Evolutionary conservation across 2,113 vertebrate species (phyloP).

Genomic region (Ammodytes marinus): DNA sequence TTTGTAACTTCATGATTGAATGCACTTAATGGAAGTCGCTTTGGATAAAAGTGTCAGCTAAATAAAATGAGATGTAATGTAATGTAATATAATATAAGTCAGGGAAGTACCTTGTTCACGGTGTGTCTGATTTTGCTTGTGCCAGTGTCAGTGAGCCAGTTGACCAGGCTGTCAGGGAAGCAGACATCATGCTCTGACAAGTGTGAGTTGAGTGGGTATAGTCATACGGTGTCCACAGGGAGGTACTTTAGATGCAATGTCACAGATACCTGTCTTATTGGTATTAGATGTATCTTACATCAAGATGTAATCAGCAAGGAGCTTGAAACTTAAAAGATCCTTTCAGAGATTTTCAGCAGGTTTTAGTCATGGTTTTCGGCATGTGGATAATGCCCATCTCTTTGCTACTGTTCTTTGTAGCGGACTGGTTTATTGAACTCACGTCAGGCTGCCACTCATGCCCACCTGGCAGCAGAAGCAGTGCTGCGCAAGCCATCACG

Average conservation of each 20-base stretch:
- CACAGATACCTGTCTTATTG: not conserved
- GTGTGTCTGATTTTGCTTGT: conserved; percentile 27
- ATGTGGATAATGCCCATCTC: conserved; percentile 56
- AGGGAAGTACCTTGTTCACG: conserved; percentile 45
- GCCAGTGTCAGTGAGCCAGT: conserved; percentile 47
- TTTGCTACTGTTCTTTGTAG: conserved; percentile 39
- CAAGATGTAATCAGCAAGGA: conserved; percentile 13
- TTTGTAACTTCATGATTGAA: too few relatives aligned
- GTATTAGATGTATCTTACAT: conserved; percentile 11
- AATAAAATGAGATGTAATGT: too few relatives aligned
- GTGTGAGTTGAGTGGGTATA: conserved; percentile 43
- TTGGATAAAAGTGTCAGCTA: too few relatives aligned
- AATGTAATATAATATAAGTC: conserved; percentile 5
- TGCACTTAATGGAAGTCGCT: too few relatives aligned
- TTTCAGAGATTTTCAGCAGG: conserved; percentile 37
- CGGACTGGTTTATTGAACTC: conserved; percentile 45
- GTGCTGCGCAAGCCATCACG: not conserved
- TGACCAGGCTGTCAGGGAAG: conserved; percentile 43
- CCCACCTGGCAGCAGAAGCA: conserved; percentile 15
- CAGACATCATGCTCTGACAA: conserved; percentile 51
- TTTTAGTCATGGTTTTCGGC: conserved; percentile 55
- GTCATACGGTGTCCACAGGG: conserved; percentile 32
- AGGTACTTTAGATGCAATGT: conserved; percentile 24
- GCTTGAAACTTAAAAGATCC: conserved; percentile 23
- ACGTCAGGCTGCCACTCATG: conserved; percentile 14